A percentile compares a stretch with the other conserved stretches of the same genome.
Evolutionary conservation across 2,113 vertebrate species (phyloP).

Genomic region (Abramis brama): DNA sequence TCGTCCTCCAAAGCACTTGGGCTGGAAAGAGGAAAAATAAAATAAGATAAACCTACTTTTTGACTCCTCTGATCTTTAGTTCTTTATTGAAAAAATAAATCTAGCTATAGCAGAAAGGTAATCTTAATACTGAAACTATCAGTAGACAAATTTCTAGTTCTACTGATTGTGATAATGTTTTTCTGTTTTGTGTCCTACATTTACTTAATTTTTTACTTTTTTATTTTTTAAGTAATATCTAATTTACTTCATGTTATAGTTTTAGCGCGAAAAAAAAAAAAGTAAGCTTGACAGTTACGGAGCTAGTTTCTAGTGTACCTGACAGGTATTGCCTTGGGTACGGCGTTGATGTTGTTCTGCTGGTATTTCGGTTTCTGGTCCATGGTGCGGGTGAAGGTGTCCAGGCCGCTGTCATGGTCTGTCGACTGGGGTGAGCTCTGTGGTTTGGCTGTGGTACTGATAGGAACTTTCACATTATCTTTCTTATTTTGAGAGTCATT

Average conservation of each 20-base stretch:
- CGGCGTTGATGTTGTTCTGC: conserved; percentile 87
- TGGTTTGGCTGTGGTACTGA: conserved; percentile 78
- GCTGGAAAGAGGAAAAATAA: conserved; percentile 64
- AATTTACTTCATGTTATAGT: no score
- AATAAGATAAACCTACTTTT: neutral
- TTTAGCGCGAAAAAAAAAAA: no score
- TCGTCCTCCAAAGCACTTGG: conserved; percentile 94
- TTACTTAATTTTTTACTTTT: neutral
- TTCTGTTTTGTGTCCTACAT: neutral
- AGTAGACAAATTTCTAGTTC: neutral
- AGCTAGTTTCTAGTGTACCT: conserved; percentile 75
- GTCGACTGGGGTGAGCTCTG: conserved; percentile 77
- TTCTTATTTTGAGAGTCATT: conserved; percentile 83
- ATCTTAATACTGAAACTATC: neutral
- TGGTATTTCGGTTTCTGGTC: conserved; percentile 90
- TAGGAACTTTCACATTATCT: conserved; percentile 76
- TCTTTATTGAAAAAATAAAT: neutral
- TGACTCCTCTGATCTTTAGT: neutral
- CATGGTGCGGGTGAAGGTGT: conserved; percentile 84
- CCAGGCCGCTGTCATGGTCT: conserved; percentile 86
- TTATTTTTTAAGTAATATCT: neutral
- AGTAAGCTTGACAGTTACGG: no score
- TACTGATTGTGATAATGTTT: neutral
- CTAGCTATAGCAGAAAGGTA: neutral
- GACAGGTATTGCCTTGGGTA: conserved; percentile 94